Evolutionary conservation across 2,797 vertebrate genomes (phyloP), one percentile per base, ranked within the genome.

Genomic region (Scarus forsteni): DNA sequence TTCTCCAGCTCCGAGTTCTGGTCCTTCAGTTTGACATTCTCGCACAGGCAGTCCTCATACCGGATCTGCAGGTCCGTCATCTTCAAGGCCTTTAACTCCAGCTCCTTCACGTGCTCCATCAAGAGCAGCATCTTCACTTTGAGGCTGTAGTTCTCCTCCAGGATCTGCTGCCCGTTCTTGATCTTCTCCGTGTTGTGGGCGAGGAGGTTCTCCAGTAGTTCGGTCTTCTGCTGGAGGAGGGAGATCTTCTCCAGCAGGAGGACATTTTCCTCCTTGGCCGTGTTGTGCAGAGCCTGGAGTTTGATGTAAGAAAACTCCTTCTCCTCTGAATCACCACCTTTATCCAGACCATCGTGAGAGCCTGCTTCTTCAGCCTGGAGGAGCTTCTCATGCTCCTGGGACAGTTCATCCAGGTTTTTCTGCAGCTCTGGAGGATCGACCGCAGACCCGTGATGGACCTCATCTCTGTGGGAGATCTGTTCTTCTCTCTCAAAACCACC

Each of bases 241-340:
- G 82, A 60, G 16, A 96, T 83, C 11, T 94, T 77, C 0, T 89
- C 80, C 0, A 85, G 91, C 1, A 97, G 90, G 58, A 95, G 89
- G 14, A 91, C 5, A 0, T 93, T 94, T 73, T 95, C 93, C 8
- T 90, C 87, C 1, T 60, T 63, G 11, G 86, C 55, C 0, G 61
- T 70, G 52, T 49, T 66, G 52, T 71, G 89, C 43, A 85, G 72
- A 16, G 52, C 45, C 45, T 81, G 80, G 0, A 88, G 58, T 38
- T 75, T 73, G 2, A 71, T 55, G 5, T 83, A 3, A 14, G 76
- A 39, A 12, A 5, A 2, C n/a, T 60, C 74, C 40, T 76, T 63
- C 3, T 71, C 66, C 52, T 87, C 80, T 27, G 66, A 67, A 5
- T 66, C 68, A 4, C 46, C 61, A 9, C 53, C 85, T 50, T 79